These are phyloP conservation scores for Drosophila ezoana DNA, from an alignment of 2,888 invertebrate species.

Conservation along the genomic window DNA sequence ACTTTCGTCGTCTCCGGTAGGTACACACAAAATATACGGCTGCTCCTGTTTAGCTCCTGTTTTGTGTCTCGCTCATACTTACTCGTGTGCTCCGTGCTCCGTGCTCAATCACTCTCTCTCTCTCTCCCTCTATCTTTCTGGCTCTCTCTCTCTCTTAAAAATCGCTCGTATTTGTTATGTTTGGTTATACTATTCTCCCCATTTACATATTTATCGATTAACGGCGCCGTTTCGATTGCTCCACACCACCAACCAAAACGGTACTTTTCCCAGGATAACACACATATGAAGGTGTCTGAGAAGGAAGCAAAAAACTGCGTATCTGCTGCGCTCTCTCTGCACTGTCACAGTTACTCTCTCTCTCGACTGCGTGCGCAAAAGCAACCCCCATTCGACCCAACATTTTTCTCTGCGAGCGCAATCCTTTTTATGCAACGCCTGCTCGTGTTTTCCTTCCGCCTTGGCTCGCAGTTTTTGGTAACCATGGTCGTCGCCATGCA, in stretches of 20 bases:
- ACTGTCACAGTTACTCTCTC: slow-evolving; percentile 24
- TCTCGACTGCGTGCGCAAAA: slow-evolving; percentile 19
- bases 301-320: slow-evolving; percentile 29
- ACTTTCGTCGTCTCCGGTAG: slow-evolving; percentile 84
- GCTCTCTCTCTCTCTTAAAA: slow-evolving; percentile 24
- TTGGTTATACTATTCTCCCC: slow-evolving; percentile 43
- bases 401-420: slow-evolving; percentile 18
- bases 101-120: slow-evolving; percentile 23
- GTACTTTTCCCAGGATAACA: slow-evolving; percentile 51
- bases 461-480: slow-evolving; percentile 52
- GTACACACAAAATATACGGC: slow-evolving; percentile 84
- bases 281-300: slow-evolving; percentile 24
- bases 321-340: slow-evolving; percentile 39
- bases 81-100: slow-evolving; percentile 23
- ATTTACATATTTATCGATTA: slow-evolving; percentile 39
- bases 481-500: slow-evolving; percentile 58
- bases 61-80: slow-evolving; percentile 56
- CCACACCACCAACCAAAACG: slow-evolving; percentile 30
- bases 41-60: slow-evolving; percentile 78
- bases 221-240: slow-evolving; percentile 29
- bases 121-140: slow-evolving; percentile 10
- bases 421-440: slow-evolving; percentile 35
- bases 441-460: slow-evolving; percentile 10
- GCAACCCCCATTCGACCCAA: slow-evolving; percentile 28
- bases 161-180: slow-evolving; percentile 52